A percentile compares a stretch with the other conserved stretches of the same genome.
Evolutionary conservation across 2,888 invertebrate species (phyloP).

Genomic region (Cyclophora albipunctata): DNA sequence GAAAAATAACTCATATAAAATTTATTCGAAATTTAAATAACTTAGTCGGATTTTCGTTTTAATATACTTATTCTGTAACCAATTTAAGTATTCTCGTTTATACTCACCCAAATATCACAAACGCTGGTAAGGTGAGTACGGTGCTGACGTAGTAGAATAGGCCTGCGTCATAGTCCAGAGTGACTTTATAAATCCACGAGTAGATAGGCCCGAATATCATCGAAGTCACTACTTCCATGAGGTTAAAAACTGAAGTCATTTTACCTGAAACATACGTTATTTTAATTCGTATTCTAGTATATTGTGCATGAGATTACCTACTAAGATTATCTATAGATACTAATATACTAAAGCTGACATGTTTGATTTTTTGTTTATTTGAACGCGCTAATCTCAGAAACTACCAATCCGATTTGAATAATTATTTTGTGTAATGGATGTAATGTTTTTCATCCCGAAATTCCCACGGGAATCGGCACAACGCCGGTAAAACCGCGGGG

Average conservation of each 20-base stretch:
- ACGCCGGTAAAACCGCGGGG: too few relatives aligned
- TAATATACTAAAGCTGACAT: background rate
- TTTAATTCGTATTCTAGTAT: too few relatives aligned
- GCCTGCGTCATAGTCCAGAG: slow-evolving; percentile 78
- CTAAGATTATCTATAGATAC: background rate
- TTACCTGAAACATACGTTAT: slow-evolving; percentile 76
- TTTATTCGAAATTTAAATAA: too few relatives aligned
- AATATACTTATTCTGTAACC: too few relatives aligned
- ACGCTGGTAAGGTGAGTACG: slow-evolving; percentile 77
- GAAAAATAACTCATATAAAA: background rate
- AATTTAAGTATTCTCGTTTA: too few relatives aligned
- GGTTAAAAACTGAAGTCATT: slow-evolving; percentile 82
- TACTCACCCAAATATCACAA: slow-evolving; percentile 77
- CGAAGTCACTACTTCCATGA: slow-evolving; percentile 81
- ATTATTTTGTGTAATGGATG: too few relatives aligned
- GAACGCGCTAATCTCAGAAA: too few relatives aligned
- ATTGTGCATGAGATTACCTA: background rate
- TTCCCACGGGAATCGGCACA: too few relatives aligned
- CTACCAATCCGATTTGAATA: too few relatives aligned
- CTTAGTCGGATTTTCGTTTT: too few relatives aligned
- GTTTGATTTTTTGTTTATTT: too few relatives aligned
- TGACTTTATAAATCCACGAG: slow-evolving; percentile 80
- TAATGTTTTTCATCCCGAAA: too few relatives aligned
- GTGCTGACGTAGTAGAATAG: slow-evolving; percentile 80
- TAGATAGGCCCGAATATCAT: slow-evolving; percentile 82